Percentiles rank a stretch among this genome's conserved stretches.
Conservation (phyloP, 2,797 vertebrate species). For the Semotilus atromaculatus region DNA sequence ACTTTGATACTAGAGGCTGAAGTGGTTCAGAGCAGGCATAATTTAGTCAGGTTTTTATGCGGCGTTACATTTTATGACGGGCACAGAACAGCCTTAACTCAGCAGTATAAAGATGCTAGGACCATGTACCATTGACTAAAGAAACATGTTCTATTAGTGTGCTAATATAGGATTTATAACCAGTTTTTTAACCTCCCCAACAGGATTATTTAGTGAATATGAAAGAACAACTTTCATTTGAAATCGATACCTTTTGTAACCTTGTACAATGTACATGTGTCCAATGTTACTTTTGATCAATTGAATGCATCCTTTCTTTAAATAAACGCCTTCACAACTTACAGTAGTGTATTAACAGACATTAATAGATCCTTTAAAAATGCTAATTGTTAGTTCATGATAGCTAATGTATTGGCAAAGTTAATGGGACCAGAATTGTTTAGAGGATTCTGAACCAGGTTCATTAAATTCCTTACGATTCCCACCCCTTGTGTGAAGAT, state of each 20-base stretch:
- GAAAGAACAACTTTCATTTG: not conserved
- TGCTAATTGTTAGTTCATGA: slow-evolving; percentile 1
- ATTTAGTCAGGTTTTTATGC: not conserved
- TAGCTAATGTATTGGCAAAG: not conserved
- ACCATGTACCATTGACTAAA: not conserved
- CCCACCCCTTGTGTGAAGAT: not conserved
- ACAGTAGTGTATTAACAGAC: not conserved
- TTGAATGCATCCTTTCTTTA: not conserved
- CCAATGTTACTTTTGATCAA: not conserved
- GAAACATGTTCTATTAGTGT: not conserved
- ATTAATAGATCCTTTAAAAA: not conserved
- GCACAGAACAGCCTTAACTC: not conserved
- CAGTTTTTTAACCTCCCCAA: too few relatives aligned
- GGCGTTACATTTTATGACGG: not conserved
- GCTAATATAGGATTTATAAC: not conserved
- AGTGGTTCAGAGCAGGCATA: not conserved
- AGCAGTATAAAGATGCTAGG: not conserved
- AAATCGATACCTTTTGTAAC: not conserved
- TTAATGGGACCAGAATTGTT: not conserved
- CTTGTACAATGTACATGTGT: not conserved
- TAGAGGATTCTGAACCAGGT: not conserved
- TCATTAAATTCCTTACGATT: not conserved
- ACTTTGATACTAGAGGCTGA: not conserved
- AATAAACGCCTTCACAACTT: not conserved
- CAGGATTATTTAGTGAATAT: too few relatives aligned